A percentile compares a stretch with the other conserved stretches of the same genome.
Evolutionary conservation across 2,113 vertebrate species (phyloP).

Genomic region (Xyliphius kryptos): DNA sequence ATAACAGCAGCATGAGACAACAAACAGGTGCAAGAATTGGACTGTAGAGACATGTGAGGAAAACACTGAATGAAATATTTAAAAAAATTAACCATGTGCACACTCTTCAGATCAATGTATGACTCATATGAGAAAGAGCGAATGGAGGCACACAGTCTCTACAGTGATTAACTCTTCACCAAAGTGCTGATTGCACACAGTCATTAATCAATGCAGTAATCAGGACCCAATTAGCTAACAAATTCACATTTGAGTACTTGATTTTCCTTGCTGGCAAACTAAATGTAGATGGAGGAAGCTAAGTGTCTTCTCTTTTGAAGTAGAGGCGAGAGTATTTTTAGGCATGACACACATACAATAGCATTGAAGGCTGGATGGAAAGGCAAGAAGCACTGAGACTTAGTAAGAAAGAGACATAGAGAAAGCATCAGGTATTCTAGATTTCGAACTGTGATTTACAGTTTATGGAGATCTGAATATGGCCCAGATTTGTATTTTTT

Average conservation of each 20-base stretch:
- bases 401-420: constrained; percentile 6
- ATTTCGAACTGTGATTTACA: constrained; percentile 29
- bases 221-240: constrained; percentile 21
- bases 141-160: background rate
- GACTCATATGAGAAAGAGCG: constrained; percentile 32
- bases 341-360: constrained; percentile 36
- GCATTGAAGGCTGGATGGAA: constrained; percentile 24
- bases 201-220: constrained; percentile 39
- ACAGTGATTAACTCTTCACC: constrained; percentile 36
- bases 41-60: constrained; percentile 24
- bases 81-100: constrained; percentile 20
- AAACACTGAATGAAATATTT: background rate
- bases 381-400: background rate
- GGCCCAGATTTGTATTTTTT: constrained; percentile 52
- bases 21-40: constrained; percentile 6
- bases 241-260: constrained; percentile 12
- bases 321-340: constrained; percentile 38
- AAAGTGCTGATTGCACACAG: constrained; percentile 35
- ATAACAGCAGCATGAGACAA: constrained; percentile 29
- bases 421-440: constrained; percentile 29
- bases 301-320: constrained; percentile 30
- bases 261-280: constrained; percentile 12
- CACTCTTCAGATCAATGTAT: constrained; percentile 11
- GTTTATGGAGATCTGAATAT: constrained; percentile 51
- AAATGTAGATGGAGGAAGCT: constrained; percentile 21